phyloP scores from a whole-genome alignment of 1,140 invertebrate genomes.

The Zaprionus gabonicus region DNA sequence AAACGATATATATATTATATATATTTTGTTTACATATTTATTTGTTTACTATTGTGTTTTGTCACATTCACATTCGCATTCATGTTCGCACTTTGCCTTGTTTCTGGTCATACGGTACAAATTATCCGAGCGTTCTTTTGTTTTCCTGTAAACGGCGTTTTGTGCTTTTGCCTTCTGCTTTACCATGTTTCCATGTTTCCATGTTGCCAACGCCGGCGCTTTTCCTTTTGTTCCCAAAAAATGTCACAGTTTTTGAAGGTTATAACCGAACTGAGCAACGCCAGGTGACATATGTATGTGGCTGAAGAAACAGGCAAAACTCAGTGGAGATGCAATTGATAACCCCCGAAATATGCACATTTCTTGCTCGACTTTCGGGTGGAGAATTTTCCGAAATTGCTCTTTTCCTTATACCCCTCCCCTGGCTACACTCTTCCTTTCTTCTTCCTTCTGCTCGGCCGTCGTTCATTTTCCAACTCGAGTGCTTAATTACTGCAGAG shows the following conservation, averaged over 20 bases:
- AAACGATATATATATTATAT: too few species aligned
- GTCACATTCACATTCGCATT: not conserved
- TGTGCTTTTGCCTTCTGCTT: conserved; percentile 34
- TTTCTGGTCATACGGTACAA: conserved; percentile 27
- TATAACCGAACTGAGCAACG: not conserved
- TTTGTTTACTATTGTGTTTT: too few species aligned
- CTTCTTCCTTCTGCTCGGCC: not conserved
- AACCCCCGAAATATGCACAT: not conserved
- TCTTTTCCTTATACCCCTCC: not conserved
- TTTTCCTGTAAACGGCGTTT: conserved; percentile 40
- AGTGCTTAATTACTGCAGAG: conserved; percentile 60
- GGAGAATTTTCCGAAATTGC: not conserved
- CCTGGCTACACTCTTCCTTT: not conserved
- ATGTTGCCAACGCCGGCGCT: conserved; percentile 22
- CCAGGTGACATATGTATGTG: not conserved
- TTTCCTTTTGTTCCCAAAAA: conserved; percentile 33
- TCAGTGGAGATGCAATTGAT: not conserved
- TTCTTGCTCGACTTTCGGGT: not conserved
- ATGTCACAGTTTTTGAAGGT: conserved; percentile 33
- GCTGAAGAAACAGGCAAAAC: not conserved
- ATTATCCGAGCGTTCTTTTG: conserved; percentile 46
- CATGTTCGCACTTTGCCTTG: not conserved
- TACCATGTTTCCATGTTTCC: not conserved
- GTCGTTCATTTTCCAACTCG: conserved; percentile 33
- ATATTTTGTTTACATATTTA: too few species aligned